Evolutionary conservation across 2,888 invertebrate species (phyloP), one percentile per base, ranked within the genome.

Genomic region (Drosophila borealis): DNA sequence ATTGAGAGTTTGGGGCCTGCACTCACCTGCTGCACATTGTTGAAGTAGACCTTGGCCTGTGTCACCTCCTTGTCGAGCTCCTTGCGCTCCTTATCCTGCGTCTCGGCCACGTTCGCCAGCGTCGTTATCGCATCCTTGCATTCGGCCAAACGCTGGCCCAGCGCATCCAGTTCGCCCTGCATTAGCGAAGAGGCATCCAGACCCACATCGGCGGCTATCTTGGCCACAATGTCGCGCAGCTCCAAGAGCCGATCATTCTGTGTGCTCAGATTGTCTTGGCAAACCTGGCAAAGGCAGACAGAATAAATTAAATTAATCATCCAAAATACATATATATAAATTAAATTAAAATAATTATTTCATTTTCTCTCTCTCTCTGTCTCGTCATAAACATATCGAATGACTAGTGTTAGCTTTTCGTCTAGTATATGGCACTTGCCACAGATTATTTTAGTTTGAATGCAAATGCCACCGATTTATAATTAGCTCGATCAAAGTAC

Each of bases 191-290:
- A 95, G 11, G 94, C 94, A 88, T 95, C 95, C 74, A 95, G 91
- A 13, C 96, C 96, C 10, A 97, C 96, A 89, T 96, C 96, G 25
- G 95, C 94, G 0, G 96, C 96, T 60, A 97, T 96, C 78, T 95
- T 95, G 0, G 96, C 95, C 2, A 96, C 96, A 65, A 97, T 94
- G 14, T 95, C 95, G 3, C 95, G 95, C 25, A 97, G 93, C 89
- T 96, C 96, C 44, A 93, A 93, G 54, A 95, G 91, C 49, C 94
- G 93, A 25, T 95, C 95, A 68, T 95, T 95, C 79, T 97, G 95
- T 33, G 94, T 94, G 73, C 95, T 95, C 91, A 96, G 94, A 70
- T 94, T 94, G 90, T 96, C 96, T 89, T 96, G 94, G 90, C 96
- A 96, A 92, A 95, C 95, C 96, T 97, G 69, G 29, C 4, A 11